Percentiles rank a stretch among this genome's conserved stretches.
phyloP scores from a whole-genome alignment of 2,797 vertebrate species.

The Acanthurus leucopareius region DNA sequence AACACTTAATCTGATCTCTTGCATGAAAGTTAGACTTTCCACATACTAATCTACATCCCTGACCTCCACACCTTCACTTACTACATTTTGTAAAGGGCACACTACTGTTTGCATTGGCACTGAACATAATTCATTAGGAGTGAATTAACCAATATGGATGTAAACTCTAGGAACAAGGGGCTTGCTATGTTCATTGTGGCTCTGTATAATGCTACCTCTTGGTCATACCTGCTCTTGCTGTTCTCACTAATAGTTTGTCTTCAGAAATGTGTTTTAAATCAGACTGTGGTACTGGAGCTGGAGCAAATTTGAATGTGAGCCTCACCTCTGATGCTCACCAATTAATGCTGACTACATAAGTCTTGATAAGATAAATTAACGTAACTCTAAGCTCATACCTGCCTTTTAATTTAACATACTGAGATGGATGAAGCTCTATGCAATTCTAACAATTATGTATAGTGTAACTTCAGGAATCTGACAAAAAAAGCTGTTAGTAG shows the following conservation, averaged over 20 bases:
- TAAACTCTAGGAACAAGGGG: neutral
- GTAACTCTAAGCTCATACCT: neutral
- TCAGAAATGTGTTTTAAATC: neutral
- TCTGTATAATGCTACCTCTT: neutral
- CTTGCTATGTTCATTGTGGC: neutral
- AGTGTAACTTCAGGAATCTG: conserved; percentile 24
- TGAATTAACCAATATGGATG: neutral
- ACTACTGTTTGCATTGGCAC: neutral
- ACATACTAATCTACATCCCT: neutral
- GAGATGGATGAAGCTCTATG: conserved; percentile 6
- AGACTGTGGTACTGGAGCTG: neutral
- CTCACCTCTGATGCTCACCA: neutral
- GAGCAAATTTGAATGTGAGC: neutral
- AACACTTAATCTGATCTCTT: neutral
- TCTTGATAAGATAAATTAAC: conserved; percentile 13
- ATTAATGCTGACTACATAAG: neutral
- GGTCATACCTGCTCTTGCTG: neutral
- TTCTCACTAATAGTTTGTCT: neutral
- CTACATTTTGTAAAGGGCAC: neutral
- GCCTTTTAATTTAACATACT: neutral
- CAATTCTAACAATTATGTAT: neutral
- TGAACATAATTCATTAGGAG: neutral
- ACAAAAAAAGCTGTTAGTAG: neutral
- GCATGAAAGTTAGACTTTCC: neutral
- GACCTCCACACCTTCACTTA: neutral